A percentile compares a stretch with the other conserved stretches of the same genome.
phyloP scores from a whole-genome alignment of 2,888 invertebrate genomes.

The Octodonta nipae region DNA sequence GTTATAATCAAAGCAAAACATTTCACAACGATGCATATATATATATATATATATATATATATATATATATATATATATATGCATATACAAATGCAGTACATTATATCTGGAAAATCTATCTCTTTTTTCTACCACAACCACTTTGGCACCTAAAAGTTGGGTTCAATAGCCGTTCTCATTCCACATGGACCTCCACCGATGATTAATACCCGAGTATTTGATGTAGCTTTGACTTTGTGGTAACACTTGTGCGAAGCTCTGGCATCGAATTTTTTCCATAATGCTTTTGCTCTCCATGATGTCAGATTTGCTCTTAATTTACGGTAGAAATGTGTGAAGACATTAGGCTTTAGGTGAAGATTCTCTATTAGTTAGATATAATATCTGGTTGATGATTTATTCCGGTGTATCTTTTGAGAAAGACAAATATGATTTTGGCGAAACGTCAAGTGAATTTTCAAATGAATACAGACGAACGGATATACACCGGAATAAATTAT shows the following conservation, averaged over 20 bases:
- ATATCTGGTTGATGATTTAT: too few species aligned
- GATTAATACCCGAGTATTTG: slow-evolving; percentile 73
- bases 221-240: slow-evolving; percentile 69
- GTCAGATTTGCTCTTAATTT: slow-evolving; percentile 67
- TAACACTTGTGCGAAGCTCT: slow-evolving; percentile 86
- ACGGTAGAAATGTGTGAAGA: slow-evolving; percentile 75
- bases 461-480: too few species aligned
- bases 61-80: too few species aligned
- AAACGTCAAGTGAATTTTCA: too few species aligned
- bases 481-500: too few species aligned
- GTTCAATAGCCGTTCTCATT: slow-evolving; percentile 87
- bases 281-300: slow-evolving; percentile 89
- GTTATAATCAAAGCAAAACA: too few species aligned
- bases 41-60: too few species aligned
- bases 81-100: slow-evolving; percentile 90
- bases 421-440: too few species aligned
- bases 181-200: slow-evolving; percentile 96
- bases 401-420: too few species aligned
- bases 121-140: slow-evolving; percentile 86
- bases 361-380: slow-evolving; percentile 85
- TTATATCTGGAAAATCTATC: slow-evolving; percentile 92
- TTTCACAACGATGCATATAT: too few species aligned
- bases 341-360: slow-evolving; percentile 66
- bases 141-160: slow-evolving; percentile 88
- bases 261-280: slow-evolving; percentile 95